Evolutionary conservation across 2,888 invertebrate genomes (phyloP), one percentile per base, ranked within the genome.

Genomic region (Acanthosoma haemorrhoidale): DNA sequence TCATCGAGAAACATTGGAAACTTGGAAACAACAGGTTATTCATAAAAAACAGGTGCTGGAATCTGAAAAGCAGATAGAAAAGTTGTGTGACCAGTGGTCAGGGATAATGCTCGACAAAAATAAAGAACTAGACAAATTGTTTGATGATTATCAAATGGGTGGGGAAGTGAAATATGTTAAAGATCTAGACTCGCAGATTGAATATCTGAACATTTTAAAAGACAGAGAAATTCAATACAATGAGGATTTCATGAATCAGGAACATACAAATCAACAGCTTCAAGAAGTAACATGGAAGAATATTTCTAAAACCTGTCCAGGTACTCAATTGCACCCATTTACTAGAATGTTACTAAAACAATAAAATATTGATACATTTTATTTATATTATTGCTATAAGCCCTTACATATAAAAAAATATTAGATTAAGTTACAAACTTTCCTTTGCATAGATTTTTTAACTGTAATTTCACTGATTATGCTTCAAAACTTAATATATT

Each of bases 1-100:
- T 21, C 36, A 68, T 6, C 63, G 72, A 59, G 58, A 59, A 58
- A 38, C 34, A n/a, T 13, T 70, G 39, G 58, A 70, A 29, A 68
- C 68, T 11, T 34, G 68, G 29, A 59, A 57, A 57, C 43, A 43
- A 32, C 66, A 66, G 66, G n/a, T 66, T 13, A 21, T 32, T 13
- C 32, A 66, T 9, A 66, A 66, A 32, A n/a, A 66, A 32, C 16
- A 21, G 8, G 6, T 34, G 2, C 15, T 58, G 11, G 68, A 68
- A n/a, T 16, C n/a, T 5, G 38, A 68, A 59, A 57, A 25, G 8
- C 21, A 68, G 6, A 15, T 18, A 8, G 39, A 68, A 15, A 32
- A 36, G 6, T 11, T 59, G 4, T n/a, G 34, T 29, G 34, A 68
- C 29, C 4, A 25, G n/a, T 58, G 59, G 58, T 58, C 58, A 9